Evolutionary conservation across 2,888 invertebrate genomes (phyloP).

Genomic region (Drosophila neutralis): DNA sequence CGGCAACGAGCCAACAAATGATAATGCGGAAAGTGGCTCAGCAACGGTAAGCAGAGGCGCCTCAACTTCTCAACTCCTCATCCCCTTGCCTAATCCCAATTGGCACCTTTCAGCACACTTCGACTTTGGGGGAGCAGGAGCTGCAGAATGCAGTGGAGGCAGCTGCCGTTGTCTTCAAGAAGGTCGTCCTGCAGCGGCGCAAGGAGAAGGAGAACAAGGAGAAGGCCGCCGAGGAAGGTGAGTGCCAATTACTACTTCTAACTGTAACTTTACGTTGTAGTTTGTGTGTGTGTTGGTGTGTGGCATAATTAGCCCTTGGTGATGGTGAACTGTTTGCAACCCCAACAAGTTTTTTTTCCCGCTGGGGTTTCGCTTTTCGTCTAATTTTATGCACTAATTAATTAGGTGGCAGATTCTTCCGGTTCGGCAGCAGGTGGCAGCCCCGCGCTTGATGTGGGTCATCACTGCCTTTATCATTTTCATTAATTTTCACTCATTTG

Average conservation of each 20-base stretch:
- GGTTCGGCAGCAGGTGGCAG: conserved; percentile 14
- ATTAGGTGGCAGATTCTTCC: conserved; percentile 45
- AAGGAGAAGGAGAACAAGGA: conserved; percentile 76
- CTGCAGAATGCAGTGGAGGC: conserved; percentile 85
- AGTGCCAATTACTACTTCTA: conserved; percentile 58
- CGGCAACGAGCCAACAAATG: conserved; percentile 43
- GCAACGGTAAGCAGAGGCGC: conserved; percentile 51
- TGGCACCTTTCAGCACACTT: conserved; percentile 72
- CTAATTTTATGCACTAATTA: conserved; percentile 65
- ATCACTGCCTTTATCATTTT: conserved; percentile 39
- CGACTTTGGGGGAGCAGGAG: conserved; percentile 84
- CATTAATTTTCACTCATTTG: conserved; percentile 18
- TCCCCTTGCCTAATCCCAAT: neutral
- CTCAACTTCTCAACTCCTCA: too few species aligned
- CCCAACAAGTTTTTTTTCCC: conserved; percentile 37
- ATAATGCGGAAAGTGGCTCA: conserved; percentile 27
- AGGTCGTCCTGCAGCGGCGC: conserved; percentile 84
- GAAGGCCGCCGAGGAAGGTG: conserved; percentile 83
- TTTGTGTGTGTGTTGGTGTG: conserved; percentile 20
- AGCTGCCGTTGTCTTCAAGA: conserved; percentile 84
- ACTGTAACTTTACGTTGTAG: conserved; percentile 12
- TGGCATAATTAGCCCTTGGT: conserved; percentile 57
- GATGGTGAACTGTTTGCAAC: conserved; percentile 55
- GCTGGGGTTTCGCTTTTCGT: conserved; percentile 55
- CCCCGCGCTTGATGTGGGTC: conserved; percentile 44